Percentiles rank a stretch among this genome's conserved stretches.
Evolutionary conservation across 2,888 invertebrate genomes (phyloP).

Genomic region (Phasia obesa): DNA sequence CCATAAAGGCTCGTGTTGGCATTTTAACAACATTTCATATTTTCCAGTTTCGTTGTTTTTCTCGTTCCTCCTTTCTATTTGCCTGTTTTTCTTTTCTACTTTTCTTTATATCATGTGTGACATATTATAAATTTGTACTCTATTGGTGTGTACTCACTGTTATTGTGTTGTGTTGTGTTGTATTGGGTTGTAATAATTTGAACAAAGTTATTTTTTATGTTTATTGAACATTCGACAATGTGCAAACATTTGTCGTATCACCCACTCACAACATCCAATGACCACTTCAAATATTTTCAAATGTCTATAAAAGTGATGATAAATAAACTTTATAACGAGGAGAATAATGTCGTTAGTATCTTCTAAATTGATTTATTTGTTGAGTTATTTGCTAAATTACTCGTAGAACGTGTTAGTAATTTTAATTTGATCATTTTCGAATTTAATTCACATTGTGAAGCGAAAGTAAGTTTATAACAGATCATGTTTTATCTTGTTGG

Average conservation of each 20-base stretch:
- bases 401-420: conserved; percentile 42
- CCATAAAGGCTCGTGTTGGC: conserved; percentile 68
- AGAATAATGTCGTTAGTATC: conserved; percentile 8
- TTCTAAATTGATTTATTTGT: conserved; percentile 14
- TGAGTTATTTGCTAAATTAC: conserved; percentile 22
- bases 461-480: not conserved
- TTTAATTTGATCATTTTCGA: conserved; percentile 9
- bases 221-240: conserved; percentile 12
- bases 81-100: conserved; percentile 2
- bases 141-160: conserved; percentile 10
- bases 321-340: conserved; percentile 12
- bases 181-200: conserved; percentile 14
- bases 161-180: too few species aligned
- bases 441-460: conserved; percentile 34
- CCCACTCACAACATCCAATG: conserved; percentile 28
- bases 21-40: conserved; percentile 65
- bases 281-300: conserved; percentile 43
- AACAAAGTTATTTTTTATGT: conserved; percentile 58
- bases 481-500: not conserved
- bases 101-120: conserved; percentile 60
- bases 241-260: conserved; percentile 19
- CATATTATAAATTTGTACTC: conserved; percentile 61
- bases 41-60: conserved; percentile 18
- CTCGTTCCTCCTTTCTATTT: conserved; percentile 20
- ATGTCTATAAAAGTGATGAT: conserved; percentile 31